Conservation (phyloP, 2,113 vertebrate species). For the Turdus rufiventris region DNA sequence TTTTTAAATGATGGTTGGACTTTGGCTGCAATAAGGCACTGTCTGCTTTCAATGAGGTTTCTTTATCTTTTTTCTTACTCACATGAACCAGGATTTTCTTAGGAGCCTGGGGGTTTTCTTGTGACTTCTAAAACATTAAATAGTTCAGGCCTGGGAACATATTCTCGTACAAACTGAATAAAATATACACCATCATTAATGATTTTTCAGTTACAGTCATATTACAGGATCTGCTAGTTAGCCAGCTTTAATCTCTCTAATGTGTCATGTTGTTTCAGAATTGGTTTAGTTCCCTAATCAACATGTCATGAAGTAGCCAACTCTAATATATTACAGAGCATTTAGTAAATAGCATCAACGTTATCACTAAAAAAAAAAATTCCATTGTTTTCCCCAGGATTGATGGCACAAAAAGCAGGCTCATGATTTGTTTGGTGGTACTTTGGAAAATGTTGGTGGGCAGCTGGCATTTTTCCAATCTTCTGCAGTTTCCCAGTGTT, state of each 20-base stretch:
- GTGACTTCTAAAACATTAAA: neutral
- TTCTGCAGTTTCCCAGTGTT: neutral
- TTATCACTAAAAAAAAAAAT: neutral
- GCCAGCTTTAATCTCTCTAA: neutral
- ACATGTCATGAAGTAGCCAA: neutral
- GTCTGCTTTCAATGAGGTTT: neutral
- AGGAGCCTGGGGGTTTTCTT: fast-evolving
- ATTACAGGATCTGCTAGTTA: neutral
- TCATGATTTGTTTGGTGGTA: neutral
- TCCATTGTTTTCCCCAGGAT: neutral
- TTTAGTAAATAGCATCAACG: neutral
- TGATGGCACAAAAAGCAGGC: neutral
- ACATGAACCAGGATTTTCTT: neutral
- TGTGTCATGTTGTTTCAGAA: neutral
- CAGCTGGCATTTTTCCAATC: neutral
- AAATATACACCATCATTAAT: neutral
- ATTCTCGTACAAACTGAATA: neutral
- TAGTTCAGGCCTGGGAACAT: neutral
- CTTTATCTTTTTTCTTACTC: neutral
- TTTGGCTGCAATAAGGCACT: neutral
- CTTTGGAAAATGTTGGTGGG: neutral
- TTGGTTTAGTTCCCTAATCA: neutral
- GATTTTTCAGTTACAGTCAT: neutral
- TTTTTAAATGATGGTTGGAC: neutral
- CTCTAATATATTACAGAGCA: neutral